Evolutionary conservation across 1,140 invertebrate species (phyloP), one percentile per base, ranked within the genome.

Genomic region (Yoshiicerus persimilis): DNA sequence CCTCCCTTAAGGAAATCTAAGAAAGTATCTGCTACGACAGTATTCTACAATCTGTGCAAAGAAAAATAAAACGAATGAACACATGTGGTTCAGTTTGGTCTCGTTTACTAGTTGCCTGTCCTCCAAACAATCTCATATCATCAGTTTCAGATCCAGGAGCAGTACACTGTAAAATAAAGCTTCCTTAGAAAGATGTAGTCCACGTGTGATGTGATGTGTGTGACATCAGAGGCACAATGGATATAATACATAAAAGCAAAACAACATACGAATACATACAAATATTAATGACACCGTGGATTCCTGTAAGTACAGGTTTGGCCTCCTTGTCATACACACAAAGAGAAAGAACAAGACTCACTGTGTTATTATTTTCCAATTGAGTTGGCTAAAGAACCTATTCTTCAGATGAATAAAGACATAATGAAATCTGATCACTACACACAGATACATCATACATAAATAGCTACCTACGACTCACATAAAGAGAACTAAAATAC

Each of bases 391-490:
- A 70, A 70, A 27, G 66, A 16, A 30, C 30, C 66, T 70, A 70
- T 70, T 70, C 66, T 70, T 70, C 30, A 30, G 27, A 70, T 70
- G 66, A 70, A 70, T 70, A 86, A 41, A 87, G 75, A 41, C 25
- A 66, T 87, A 87, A 87, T 87, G 86, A 87, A 77, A 87, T 87
- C 38, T 87, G 86, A 87, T 87, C 86, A 87, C 34, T 70, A 30
- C 66, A 11, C 30, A 70, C 66, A 56, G 47, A 56, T 56, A 47
- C 16, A 56, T 56, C 16, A 56, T n/a, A 56, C 47, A 56, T 39
- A 39, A 11, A 56, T n/a, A n/a, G 13, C 47, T 70, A 70, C 66
- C 30, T 70, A 70, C 66, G 41, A 41, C 13, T 41, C 39, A 66
- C 64, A 66, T 66, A 27, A 2, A 66, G 1, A 41, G 39, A 8